Evolutionary conservation across 2,797 vertebrate species (phyloP).

Genomic region (Acanthopagrus latus): DNA sequence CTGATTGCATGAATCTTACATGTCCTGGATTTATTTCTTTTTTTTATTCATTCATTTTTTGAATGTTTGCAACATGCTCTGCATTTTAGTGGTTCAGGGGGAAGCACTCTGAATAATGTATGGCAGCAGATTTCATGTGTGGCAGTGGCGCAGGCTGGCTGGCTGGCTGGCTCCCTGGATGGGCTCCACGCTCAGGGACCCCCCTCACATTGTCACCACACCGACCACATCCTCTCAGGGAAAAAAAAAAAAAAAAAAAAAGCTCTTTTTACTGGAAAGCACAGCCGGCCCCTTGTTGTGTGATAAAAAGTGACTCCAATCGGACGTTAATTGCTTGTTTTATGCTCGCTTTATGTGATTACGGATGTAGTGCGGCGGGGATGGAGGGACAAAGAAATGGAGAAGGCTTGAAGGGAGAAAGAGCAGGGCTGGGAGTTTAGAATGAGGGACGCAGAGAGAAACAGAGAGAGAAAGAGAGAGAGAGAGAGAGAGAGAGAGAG

Average conservation of each 20-base stretch:
- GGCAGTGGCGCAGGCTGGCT: constrained; percentile 41
- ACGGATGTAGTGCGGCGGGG: background rate
- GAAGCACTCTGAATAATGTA: constrained; percentile 68
- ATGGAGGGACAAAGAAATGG: constrained; percentile 19
- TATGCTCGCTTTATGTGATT: constrained; percentile 42
- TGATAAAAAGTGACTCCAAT: constrained; percentile 47
- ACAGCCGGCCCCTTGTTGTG: constrained; percentile 35
- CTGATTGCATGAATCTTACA: constrained; percentile 30
- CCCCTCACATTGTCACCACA: constrained; percentile 43
- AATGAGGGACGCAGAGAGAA: constrained; percentile 25
- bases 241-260: background rate
- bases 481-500: background rate
- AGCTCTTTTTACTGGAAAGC: constrained; percentile 22
- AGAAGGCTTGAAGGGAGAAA: constrained; percentile 5
- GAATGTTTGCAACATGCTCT: constrained; percentile 19
- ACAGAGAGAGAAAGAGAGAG: background rate
- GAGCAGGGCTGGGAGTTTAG: constrained; percentile 5
- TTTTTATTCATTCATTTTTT: background rate
- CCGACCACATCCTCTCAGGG: constrained; percentile 43
- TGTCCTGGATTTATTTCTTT: constrained; percentile 6
- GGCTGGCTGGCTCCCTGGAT: constrained; percentile 32
- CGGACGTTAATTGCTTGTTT: constrained; percentile 37
- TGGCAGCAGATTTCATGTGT: constrained; percentile 58
- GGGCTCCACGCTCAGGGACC: constrained; percentile 45
- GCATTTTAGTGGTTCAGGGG: constrained; percentile 42